These are phyloP conservation scores for Acleris literana DNA, from an alignment of 2,888 invertebrate genomes.

Conservation along the genomic window DNA sequence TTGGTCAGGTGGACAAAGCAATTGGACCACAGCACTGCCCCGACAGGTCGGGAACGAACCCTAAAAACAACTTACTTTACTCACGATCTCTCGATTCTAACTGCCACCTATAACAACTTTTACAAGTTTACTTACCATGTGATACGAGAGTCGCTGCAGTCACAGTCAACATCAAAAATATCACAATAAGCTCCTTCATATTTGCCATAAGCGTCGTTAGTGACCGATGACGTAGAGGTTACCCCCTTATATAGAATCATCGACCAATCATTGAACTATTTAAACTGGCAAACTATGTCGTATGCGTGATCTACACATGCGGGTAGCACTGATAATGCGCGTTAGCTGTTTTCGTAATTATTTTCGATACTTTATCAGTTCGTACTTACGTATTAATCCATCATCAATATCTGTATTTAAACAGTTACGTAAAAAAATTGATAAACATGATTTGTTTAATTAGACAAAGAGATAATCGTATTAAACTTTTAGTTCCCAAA, in stretches of 20 bases:
- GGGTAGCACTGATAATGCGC: conserved; percentile 20
- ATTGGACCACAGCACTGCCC: no score
- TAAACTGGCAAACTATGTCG: conserved; percentile 17
- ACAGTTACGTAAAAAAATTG: not conserved
- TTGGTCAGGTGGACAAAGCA: no score
- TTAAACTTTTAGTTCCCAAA: not conserved
- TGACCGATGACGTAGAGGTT: conserved; percentile 44
- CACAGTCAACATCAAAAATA: conserved; percentile 51
- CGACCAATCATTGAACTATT: conserved; percentile 23
- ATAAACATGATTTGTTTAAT: conserved; percentile 1
- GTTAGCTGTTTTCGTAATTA: conserved; percentile 17
- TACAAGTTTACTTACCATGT: conserved; percentile 53
- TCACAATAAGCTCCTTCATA: conserved; percentile 61
- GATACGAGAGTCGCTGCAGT: conserved; percentile 57
- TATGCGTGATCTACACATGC: conserved; percentile 12
- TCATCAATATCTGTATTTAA: conserved; percentile 9
- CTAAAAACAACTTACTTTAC: no score
- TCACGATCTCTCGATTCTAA: no score
- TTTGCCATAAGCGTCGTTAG: conserved; percentile 45
- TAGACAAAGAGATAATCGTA: conserved; percentile 5
- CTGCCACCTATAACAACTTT: not conserved
- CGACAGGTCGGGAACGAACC: no score
- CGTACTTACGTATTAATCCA: not conserved
- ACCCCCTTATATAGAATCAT: conserved; percentile 48
- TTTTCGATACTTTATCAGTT: conserved; percentile 17